phyloP scores from a whole-genome alignment of 2,113 vertebrate species.

The Macroglossus sobrinus region DNA sequence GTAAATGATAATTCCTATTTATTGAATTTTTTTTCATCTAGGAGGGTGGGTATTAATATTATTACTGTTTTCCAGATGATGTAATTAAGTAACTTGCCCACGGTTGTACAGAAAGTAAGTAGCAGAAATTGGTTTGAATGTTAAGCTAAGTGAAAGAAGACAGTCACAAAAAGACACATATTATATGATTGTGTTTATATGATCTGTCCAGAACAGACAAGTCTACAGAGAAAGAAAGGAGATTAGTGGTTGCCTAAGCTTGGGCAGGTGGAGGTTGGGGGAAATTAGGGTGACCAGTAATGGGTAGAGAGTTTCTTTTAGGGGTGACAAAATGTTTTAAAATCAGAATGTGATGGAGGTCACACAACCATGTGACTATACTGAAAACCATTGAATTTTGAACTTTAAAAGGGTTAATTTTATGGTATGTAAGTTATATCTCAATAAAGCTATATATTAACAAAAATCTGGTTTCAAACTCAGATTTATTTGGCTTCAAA shows the following conservation, averaged over 20 bases:
- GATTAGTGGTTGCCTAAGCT: background rate
- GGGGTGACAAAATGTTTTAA: background rate
- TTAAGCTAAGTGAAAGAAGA: background rate
- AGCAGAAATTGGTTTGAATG: background rate
- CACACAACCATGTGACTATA: background rate
- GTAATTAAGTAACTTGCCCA: constrained; percentile 5
- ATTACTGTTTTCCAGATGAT: background rate
- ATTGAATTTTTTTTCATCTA: background rate
- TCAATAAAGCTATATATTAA: constrained; percentile 1
- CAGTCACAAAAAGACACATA: background rate
- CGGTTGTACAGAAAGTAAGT: constrained; percentile 21
- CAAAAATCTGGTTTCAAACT: background rate
- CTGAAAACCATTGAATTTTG: background rate
- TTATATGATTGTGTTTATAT: background rate
- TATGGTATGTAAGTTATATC: background rate
- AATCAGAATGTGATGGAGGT: background rate
- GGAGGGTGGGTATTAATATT: background rate
- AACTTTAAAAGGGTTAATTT: background rate
- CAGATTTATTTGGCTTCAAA: background rate
- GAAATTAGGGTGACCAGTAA: background rate
- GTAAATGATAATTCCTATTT: background rate
- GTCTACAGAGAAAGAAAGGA: background rate
- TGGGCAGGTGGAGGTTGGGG: background rate
- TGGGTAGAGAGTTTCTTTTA: background rate
- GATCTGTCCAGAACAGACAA: background rate